Evolutionary conservation across 2,113 vertebrate species (phyloP), one percentile per base, ranked within the genome.

Genomic region (Gambusia affinis): DNA sequence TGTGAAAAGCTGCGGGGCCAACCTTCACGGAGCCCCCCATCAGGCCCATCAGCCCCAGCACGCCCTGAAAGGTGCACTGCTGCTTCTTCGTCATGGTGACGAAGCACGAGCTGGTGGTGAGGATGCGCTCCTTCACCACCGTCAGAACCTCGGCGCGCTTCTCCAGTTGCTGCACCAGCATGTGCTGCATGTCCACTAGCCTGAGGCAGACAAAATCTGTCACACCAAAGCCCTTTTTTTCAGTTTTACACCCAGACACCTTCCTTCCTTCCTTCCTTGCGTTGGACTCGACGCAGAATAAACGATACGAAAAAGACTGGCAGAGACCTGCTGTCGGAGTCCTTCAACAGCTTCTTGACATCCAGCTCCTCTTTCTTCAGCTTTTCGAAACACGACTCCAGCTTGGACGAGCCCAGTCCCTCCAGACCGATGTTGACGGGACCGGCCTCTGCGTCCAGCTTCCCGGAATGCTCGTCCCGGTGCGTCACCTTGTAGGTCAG

Each of bases 331-430:
- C 89, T 82, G 1, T 67, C 84, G 3, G 94, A 90, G 0, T 95
- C 94, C 12, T 82, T 79, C 66, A 97, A 86, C 70, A 99, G 95
- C 83, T 94, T 95, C 66, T 93, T 95, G 79, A 99, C 82, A 37
- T 96, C 93, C 84, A 97, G 75, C 73, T 96, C 95, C 87, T 97
- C 94, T 89, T 96, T 98, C 87, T 90, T 93, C 82, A 99, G 91
- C 47, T 88, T 92, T 63, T 96, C 96, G 64, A 98, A 96, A 0
- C 94, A 95, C 7, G 95, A 96, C 24, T 93, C 85, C 11, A 95
- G 96, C 85, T 95, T 93, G 39, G 94, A 89, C 0, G 80, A 64
- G 27, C 95, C 92, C 4, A 33, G 90, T 7, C 94, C 96, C 11
- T 92, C 79, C 7, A 94, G 1, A 8, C 79, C 87, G 31, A 96